Evolutionary conservation across 2,113 vertebrate species (phyloP), one percentile per base, ranked within the genome.

Genomic region (Toxotes jaculatrix): DNA sequence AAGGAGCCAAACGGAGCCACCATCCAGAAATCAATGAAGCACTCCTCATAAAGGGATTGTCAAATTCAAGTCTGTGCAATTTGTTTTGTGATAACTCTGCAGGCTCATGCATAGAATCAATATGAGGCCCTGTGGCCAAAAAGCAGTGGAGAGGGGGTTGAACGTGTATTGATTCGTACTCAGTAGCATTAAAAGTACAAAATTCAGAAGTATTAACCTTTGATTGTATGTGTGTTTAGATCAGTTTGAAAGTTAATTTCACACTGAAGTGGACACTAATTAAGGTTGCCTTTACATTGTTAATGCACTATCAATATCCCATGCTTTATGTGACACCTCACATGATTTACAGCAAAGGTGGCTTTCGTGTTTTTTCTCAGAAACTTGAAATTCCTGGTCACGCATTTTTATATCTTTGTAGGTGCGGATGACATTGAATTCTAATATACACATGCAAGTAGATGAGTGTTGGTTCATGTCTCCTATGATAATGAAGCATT

Each of bases 1-100:
- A 80, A 81, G 82, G 84, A 91, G 83, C 78, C 88, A 85, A 89
- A 79, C 82, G 43, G 64, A 78, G 83, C 78, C 88, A 59, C 90
- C 89, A 66, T 83, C 87, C 88, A 82, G 77, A 92, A 91, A 93
- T 93, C 90, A 88, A 91, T 93, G 88, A 85, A 83, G 87, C 74
- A 21, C 74, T 83, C 86, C 69, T 90, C 84, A 78, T 83, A 79
- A 89, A 87, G 70, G 81, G 73, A 90, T 85, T 87, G 80, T 90
- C 87, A 92, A 88, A 91, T 89, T 92, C 81, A 86, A 89, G 82
- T 83, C 83, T 59, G 83, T 86, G 87, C 86, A 86, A 87, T 92
- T 92, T 90, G 82, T 91, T 90, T 91, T 87, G 87, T 83, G 82
- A 86, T 86, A 90, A 87, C 60, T 79, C 82, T 87, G 85, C 88